Base-by-base conservation (phyloP, 2,797 vertebrate genomes). In the Pristis pectinata region DNA sequence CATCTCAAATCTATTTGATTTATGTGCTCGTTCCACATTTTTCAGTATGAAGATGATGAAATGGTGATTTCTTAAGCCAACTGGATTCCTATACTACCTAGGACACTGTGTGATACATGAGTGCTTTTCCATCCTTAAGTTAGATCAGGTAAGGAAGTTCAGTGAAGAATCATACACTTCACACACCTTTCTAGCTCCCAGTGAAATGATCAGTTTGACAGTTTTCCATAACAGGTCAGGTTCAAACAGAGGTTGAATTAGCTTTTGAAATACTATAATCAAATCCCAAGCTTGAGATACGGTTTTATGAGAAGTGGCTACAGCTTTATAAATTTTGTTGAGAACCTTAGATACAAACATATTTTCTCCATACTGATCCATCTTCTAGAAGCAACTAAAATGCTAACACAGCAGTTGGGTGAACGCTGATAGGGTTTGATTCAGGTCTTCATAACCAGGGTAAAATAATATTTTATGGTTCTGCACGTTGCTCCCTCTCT, bases 161-260 rank as follows among this genome's bases (percentile, higher is more conserved):
- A 64, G 59, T 64, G 56, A 37, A 56, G 59, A 89, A 89, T 61
- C 34, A 85, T 27, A 89, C 85, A 89, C 1, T 64, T 89, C 85
- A 64, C 34, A 34, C 61, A 37, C 5, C 15, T 56, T 89, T 64
- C 56, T n/a, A 56, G 34, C 56, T n/a, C 59, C 61, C 34, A n/a
- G 56, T 89, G 85, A 89, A 59, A n/a, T 89, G 85, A 89, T 89
- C 85, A 64, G 17, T 37, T 11, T 61, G 30, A 89, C 56, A 89
- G 85, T 61, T 61, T 61, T 64, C 85, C 85, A 61, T 64, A 37
- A 89, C 34, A 64, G 17, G 37, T 64, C 34, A 64, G 5, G 85
- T 61, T 89, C 85, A 89, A 37, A 37, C n/a, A 8, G 56, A 89
- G 85, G 59, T 89, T 89, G 64, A 64, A 64, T 89, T 89, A 61